Base-by-base conservation (phyloP, 2,113 vertebrate genomes). In the Nasalis larvatus region DNA sequence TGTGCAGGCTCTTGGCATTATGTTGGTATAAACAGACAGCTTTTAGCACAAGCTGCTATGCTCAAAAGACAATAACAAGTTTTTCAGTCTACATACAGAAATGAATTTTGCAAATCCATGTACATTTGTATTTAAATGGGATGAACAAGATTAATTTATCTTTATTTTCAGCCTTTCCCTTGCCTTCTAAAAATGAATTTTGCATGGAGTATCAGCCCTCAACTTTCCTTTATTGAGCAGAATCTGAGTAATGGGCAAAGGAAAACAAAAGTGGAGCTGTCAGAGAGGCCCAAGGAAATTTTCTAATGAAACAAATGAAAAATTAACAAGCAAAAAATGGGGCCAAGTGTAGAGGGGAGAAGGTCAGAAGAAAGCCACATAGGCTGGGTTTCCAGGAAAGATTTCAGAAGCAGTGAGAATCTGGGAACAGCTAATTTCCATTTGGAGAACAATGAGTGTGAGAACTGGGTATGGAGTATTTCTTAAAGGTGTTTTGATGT, bases 131-230 rank as follows among this genome's bases (percentile, higher is more conserved):
- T 85, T 4, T 23, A 82, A 81, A 69, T 47, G 35, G 54, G 60
- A 30, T 47, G 11, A 54, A 90, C 77, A 88, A 49, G 58, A 56
- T 42, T 11, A 16, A 11, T 73, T 35, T 74, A 11, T 45, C 3
- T 8, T 42, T 73, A 68, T 95, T 84, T 90, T 35, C 37, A 10
- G 45, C 71, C 20, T 73, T 71, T 56, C 14, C 47, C 9, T 63
- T 25, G n/a, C 8, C 42, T 69, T 86, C 52, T 84, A 14, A 86
- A 84, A 52, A n/a, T 66, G 68, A 32, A 13, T 77, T 92, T 91
- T 66, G 13, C 74, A 37, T 8, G 9, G 10, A 58, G 32, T 16
- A 52, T 17, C 12, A 47, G 80, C 86, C n/a, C 13, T 1, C 37
- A 1, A 27, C 18, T 60, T 80, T 56, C 23, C 69, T 84, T 73